Base-by-base conservation (phyloP, 2,888 invertebrate genomes). In the Diarsia mendica region DNA sequence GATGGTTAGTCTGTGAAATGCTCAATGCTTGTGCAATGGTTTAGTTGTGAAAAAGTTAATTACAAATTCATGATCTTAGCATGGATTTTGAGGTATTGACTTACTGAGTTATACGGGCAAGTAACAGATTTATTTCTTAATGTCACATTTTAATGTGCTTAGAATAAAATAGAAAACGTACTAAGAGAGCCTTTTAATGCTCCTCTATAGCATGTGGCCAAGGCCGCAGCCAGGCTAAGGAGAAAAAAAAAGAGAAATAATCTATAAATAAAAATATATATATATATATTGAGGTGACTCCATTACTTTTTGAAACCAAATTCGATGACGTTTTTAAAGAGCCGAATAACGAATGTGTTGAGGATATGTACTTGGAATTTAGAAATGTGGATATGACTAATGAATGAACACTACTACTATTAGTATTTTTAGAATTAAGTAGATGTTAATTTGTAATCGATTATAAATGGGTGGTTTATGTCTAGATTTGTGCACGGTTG, bases 311-410 rank as follows among this genome's bases (percentile, higher is more conserved):
- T 72, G 10, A 23, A 49, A 69, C 48, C 61, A 63, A 77, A 81
- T 82, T 55, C 73, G 79, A 83, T 79, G 81, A 83, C 75, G 23
- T 80, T 85, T 84, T 85, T 84, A 85, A 87, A 85, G 39, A 80
- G 76, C 53, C 86, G 87, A 88, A 89, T 90, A 83, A 88, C 87
- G 78, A 82, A 88, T 80, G 80, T 80, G 72, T 80, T 73, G 70
- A 67, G 69, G 67, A 79, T 75, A 74, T 44, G 55, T 68, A 28
- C 82, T 72, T 66, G 68, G 84, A 87, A 72, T 79, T 20, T 2
- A 39, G 28, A 75, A 67, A 51, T 44, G 49, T 79, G 85, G 86
- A 86, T 75, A 85, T 28, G 77, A 77, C 28, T 39, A 44, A 63
- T 55, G 11, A 10, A 51, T 72, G 8, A 51, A 48, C 55, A 71